phyloP scores from a whole-genome alignment of 1,140 invertebrate genomes.

The Antheraea pernyi region DNA sequence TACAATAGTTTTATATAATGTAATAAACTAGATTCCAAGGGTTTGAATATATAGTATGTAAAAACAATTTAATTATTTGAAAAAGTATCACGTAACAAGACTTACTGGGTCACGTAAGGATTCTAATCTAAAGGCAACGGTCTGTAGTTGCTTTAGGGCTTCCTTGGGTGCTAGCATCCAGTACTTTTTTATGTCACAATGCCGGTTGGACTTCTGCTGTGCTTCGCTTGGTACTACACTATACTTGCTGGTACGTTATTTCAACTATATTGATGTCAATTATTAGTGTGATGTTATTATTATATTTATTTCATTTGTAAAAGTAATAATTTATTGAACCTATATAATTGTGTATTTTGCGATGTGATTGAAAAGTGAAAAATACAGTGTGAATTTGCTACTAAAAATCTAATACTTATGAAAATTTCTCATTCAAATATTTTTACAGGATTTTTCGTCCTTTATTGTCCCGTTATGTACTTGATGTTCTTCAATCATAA shows the following conservation, averaged over 20 bases:
- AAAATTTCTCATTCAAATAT: conserved; percentile 27
- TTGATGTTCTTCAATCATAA: conserved; percentile 84
- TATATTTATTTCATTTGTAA: neutral
- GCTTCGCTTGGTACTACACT: conserved; percentile 66
- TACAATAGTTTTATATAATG: no score
- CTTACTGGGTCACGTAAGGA: conserved; percentile 49
- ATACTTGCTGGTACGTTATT: conserved; percentile 58
- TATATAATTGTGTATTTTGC: no score
- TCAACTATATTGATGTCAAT: neutral
- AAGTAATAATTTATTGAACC: neutral
- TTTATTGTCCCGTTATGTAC: conserved; percentile 85
- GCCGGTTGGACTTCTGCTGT: conserved; percentile 58
- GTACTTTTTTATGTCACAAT: conserved; percentile 43
- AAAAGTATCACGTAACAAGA: conserved; percentile 34
- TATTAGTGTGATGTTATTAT: neutral
- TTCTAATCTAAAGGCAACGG: conserved; percentile 50
- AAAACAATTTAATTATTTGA: conserved; percentile 1
- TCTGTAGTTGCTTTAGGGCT: conserved; percentile 37
- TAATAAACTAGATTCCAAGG: no score
- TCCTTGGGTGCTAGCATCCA: conserved; percentile 38
- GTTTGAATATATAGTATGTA: conserved; percentile 10
- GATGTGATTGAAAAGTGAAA: neutral
- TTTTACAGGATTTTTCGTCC: conserved; percentile 81
- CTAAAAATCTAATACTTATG: neutral
- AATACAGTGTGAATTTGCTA: neutral